These are phyloP conservation scores for Daktulosphaira vitifoliae DNA, from an alignment of 1,140 invertebrate genomes.

Conservation along the genomic window DNA sequence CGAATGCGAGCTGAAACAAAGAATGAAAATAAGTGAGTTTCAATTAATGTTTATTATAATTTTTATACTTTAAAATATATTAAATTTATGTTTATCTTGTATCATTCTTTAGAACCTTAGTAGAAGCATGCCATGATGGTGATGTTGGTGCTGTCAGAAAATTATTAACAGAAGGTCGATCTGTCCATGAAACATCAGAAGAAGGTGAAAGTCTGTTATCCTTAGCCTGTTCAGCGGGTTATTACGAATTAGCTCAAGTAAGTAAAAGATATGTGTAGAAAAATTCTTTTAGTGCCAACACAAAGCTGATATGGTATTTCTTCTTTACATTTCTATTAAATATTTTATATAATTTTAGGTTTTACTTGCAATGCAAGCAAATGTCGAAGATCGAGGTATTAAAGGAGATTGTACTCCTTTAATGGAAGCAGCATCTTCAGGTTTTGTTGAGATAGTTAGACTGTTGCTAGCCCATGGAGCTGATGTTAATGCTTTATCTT, in stretches of 20 bases:
- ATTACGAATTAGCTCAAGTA: slow-evolving; percentile 85
- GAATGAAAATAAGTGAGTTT: slow-evolving; percentile 40
- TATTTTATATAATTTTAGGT: slow-evolving; percentile 52
- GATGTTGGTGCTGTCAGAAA: slow-evolving; percentile 82
- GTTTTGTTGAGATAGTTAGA: slow-evolving; percentile 88
- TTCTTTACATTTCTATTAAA: too few species aligned
- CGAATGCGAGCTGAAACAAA: slow-evolving; percentile 82
- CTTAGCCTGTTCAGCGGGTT: slow-evolving; percentile 84
- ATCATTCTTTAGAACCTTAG: slow-evolving; percentile 51
- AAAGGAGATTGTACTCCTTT: slow-evolving; percentile 93
- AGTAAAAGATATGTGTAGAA: too few species aligned
- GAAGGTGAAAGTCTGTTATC: slow-evolving; percentile 87
- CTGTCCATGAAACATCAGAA: slow-evolving; percentile 85
- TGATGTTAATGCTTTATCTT: slow-evolving; percentile 92
- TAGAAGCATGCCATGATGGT: slow-evolving; percentile 84
- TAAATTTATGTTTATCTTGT: not conserved
- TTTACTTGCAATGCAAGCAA: slow-evolving; percentile 90
- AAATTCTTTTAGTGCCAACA: too few species aligned
- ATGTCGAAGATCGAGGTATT: slow-evolving; percentile 91
- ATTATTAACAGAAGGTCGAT: slow-evolving; percentile 80
- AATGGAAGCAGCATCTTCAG: slow-evolving; percentile 93
- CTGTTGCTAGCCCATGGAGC: slow-evolving; percentile 84
- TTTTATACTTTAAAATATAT: slow-evolving; percentile 1
- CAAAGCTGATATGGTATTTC: not conserved
- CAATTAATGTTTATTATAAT: not conserved